Evolutionary conservation across 2,113 vertebrate genomes (phyloP), one percentile per base, ranked within the genome.

Genomic region (Planiliza haematocheilus): DNA sequence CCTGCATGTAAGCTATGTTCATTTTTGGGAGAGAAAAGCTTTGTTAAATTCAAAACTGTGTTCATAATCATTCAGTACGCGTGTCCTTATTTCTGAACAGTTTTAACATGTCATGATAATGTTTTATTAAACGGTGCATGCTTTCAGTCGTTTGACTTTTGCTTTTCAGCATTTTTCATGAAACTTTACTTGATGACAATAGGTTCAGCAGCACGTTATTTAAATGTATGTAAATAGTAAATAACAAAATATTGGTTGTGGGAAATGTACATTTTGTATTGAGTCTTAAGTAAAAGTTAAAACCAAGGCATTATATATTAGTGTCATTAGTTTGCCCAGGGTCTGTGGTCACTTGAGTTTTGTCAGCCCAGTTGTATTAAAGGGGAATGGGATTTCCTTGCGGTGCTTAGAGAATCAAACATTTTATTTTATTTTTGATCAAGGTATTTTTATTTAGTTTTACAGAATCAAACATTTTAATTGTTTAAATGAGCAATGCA

Each of bases 81-180:
- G 74, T 88, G 72, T 81, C 21, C 56, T 82, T 82, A 64, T 72
- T 74, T 84, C 87, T 72, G 63, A 82, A 81, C 49, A 81, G 87
- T 91, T 91, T 91, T 89, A 88, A 79, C 74, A 86, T 79, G 77
- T 89, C 70, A 81, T 74, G 62, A 21, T 78, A 85, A 82, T 65
- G 86, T 91, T 92, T 92, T 92, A 89, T 85, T 76, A 79, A 90
- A 85, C 56, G 24, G 60, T 92, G 91, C 89, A 91, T 88, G 90
- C 87, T 79, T 81, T 87, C 69, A 58, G 74, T 85, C 76, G 70
- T 30, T 83, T 85, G 48, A 85, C 82, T 90, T 82, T 75, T 82
- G 42, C 37, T 82, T 71, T 85, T 78, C 72, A 86, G 85, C 88
- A 85, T 91, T 91, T 91, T 89, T 88, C 79, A 88, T 62, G 86